Base-by-base conservation (phyloP, 2,113 vertebrate genomes). In the Rhodinocichla rosea region DNA sequence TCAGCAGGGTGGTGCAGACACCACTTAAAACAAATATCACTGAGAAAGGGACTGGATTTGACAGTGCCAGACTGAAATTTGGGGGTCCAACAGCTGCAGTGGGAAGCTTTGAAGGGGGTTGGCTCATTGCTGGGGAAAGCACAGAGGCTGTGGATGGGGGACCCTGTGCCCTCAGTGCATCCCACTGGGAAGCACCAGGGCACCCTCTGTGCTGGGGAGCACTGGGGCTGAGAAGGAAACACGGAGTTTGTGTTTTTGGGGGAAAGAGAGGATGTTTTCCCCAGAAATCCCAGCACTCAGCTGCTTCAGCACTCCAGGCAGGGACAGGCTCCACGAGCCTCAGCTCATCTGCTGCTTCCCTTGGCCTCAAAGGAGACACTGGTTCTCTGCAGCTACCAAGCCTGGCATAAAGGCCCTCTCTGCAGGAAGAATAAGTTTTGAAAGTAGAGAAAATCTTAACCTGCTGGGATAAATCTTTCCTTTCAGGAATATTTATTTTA, bases 281-380 rank as follows among this genome's bases (percentile, higher is more conserved):
- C 11, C 0, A 0, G 6, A 64, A 76, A 65, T 20, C 8, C 45
- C 44, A 39, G 17, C 12, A 2, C 6, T 15, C 2, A 3, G n/a
- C 53, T 68, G 42, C 45, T 85, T 79, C 86, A 62, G 53, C 28
- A 15, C 53, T 83, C 13, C 40, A 40, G 1, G 4, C 32, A 23
- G 45, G 42, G 69, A 67, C 37, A 49, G 28, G 32, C 19, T 77
- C 27, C 32, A 4, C 11, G 53, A 55, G 17, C 39, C 35, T 18
- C 1, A 12, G 22, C 5, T 56, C 40, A 53, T 18, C 69, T 23
- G 8, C n/a, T n/a, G 37, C 69, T 52, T 85, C 37, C 1, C 0
- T 1, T 30, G 70, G 55, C 52, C 33, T 55, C 1, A 2, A 26
- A 68, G 47, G 70, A 83, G 10, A 30, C 3, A 2, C 19, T 49